Percentiles rank a stretch among this genome's conserved stretches.
phyloP scores from a whole-genome alignment of 2,797 vertebrate species.

The Hippoglossus hippoglossus region DNA sequence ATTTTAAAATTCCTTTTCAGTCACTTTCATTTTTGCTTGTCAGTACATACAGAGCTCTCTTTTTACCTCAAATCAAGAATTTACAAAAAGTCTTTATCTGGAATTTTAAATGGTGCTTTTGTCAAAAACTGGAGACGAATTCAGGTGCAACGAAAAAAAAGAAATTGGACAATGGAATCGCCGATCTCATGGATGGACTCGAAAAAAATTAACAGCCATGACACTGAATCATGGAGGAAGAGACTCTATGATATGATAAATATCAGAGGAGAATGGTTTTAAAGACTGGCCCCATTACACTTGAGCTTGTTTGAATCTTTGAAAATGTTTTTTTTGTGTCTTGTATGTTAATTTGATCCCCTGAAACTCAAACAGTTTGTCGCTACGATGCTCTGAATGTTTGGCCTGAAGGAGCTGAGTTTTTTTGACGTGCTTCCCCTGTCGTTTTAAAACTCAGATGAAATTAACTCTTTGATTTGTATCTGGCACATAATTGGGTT shows the following conservation, averaged over 20 bases:
- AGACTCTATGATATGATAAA: constrained; percentile 47
- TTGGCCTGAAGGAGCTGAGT: background rate
- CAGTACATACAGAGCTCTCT: no score
- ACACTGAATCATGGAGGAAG: constrained; percentile 32
- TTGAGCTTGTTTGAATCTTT: constrained; percentile 18
- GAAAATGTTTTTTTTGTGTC: constrained; percentile 24
- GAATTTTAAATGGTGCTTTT: constrained; percentile 27
- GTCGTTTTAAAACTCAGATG: background rate
- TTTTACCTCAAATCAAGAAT: background rate
- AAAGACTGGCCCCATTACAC: constrained; percentile 36
- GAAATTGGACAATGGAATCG: constrained; percentile 18
- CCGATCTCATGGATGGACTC: constrained; percentile 19
- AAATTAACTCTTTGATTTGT: constrained; percentile 1
- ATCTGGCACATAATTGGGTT: background rate
- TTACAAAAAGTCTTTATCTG: background rate
- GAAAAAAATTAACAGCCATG: constrained; percentile 17
- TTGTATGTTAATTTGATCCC: constrained; percentile 11
- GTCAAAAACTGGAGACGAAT: constrained; percentile 16
- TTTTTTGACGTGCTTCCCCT: background rate
- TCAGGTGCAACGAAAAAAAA: constrained; percentile 20
- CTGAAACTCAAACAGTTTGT: constrained; percentile 1
- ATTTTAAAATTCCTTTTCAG: constrained; percentile 21
- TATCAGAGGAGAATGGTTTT: constrained; percentile 39
- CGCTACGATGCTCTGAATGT: background rate
- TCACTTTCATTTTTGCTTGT: background rate